A percentile compares a stretch with the other conserved stretches of the same genome.
Conservation (phyloP, 2,113 vertebrate species). For the Arenaria interpres region DNA sequence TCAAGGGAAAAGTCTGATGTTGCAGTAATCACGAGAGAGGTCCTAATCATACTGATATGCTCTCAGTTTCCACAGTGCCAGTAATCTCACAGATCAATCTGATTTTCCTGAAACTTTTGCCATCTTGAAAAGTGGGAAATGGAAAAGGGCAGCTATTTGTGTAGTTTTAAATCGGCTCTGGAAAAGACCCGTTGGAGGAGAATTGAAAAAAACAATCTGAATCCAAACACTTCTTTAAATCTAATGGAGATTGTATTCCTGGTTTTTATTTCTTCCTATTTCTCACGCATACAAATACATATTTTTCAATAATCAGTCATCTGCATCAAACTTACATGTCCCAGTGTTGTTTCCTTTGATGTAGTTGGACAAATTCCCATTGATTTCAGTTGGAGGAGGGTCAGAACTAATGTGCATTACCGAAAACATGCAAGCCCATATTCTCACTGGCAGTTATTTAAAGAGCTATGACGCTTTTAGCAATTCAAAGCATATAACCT, state of each 20-base stretch:
- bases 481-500: background rate
- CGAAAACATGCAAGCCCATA: background rate
- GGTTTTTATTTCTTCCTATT: background rate
- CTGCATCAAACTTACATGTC: slow-evolving; percentile 22
- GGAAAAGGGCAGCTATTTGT: background rate
- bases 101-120: background rate
- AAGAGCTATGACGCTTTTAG: background rate
- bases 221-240: background rate
- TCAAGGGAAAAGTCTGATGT: background rate
- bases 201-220: background rate
- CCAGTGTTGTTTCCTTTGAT: slow-evolving; percentile 13
- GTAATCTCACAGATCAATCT: slow-evolving; percentile 38
- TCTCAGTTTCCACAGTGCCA: background rate
- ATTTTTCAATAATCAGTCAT: slow-evolving; percentile 32
- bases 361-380: slow-evolving; percentile 17
- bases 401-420: background rate
- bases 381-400: slow-evolving; percentile 4
- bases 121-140: slow-evolving; percentile 1
- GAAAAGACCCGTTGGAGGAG: background rate
- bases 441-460: slow-evolving; percentile 23
- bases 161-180: background rate
- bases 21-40: slow-evolving; percentile 15
- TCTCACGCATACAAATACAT: background rate
- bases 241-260: background rate
- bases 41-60: background rate